Conservation (phyloP, 2,113 vertebrate genomes). For the Isichthys henryi region DNA sequence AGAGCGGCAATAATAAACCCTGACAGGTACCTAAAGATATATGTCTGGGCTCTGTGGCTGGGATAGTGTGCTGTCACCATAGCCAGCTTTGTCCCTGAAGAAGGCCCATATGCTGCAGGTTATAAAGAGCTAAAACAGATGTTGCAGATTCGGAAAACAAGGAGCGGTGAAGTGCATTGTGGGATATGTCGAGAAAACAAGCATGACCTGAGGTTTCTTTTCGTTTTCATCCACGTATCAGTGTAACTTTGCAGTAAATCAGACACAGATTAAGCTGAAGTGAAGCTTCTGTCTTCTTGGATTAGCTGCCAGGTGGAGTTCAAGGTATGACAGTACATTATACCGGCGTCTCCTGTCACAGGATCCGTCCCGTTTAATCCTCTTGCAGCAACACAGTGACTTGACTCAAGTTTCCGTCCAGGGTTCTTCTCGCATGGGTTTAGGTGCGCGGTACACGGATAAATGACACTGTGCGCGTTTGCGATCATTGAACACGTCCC, state of each 20-base stretch:
- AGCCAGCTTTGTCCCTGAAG: conserved; percentile 57
- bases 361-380: background rate
- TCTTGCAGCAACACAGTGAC: background rate
- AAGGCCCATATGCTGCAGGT: conserved; percentile 54
- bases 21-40: conserved; percentile 60
- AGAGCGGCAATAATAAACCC: conserved; percentile 63
- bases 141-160: conserved; percentile 57
- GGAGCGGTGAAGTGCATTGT: conserved; percentile 44
- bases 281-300: conserved; percentile 5
- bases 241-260: background rate
- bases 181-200: conserved; percentile 35
- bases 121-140: conserved; percentile 64
- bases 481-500: background rate
- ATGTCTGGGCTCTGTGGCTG: conserved; percentile 53
- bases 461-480: background rate
- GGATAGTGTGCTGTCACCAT: conserved; percentile 49
- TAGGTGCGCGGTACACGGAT: background rate
- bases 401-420: background rate
- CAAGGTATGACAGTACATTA: background rate
- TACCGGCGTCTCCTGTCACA: background rate
- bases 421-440: background rate
- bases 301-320: background rate
- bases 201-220: background rate
- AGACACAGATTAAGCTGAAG: background rate
- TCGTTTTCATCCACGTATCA: background rate